Evolutionary conservation across 1,140 invertebrate genomes (phyloP).

Genomic region (Bombus difficillimus): DNA sequence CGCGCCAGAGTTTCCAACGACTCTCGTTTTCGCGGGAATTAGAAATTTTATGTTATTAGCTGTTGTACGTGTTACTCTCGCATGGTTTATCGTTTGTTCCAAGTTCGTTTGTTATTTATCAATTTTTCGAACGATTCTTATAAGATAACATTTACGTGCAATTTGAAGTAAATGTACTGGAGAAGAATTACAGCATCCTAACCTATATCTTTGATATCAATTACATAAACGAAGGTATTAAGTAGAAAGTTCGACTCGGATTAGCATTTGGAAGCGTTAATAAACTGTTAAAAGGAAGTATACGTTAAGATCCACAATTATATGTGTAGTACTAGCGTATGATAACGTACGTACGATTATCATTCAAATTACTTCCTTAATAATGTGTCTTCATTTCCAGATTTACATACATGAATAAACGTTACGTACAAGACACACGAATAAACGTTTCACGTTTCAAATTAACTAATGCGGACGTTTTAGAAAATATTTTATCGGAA

Average conservation of each 20-base stretch:
- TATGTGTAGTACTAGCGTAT: background rate
- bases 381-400: background rate
- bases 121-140: background rate
- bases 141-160: background rate
- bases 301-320: background rate
- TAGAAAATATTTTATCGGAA: background rate
- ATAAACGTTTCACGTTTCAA: background rate
- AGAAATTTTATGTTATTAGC: background rate
- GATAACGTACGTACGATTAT: background rate
- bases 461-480: background rate
- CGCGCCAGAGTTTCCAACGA: background rate
- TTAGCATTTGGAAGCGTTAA: background rate
- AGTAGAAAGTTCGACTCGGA: background rate
- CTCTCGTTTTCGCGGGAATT: background rate
- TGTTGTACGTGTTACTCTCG: no score
- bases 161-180: background rate
- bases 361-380: constrained; percentile 24
- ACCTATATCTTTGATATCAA: background rate
- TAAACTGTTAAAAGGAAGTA: background rate
- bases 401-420: constrained; percentile 2
- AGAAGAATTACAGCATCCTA: background rate
- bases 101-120: background rate
- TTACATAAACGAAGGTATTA: background rate
- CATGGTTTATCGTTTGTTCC: background rate
- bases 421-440: background rate